These are phyloP conservation scores for Eupsittula cactorum DNA, from an alignment of 2,113 vertebrate species.

Conservation along the genomic window DNA sequence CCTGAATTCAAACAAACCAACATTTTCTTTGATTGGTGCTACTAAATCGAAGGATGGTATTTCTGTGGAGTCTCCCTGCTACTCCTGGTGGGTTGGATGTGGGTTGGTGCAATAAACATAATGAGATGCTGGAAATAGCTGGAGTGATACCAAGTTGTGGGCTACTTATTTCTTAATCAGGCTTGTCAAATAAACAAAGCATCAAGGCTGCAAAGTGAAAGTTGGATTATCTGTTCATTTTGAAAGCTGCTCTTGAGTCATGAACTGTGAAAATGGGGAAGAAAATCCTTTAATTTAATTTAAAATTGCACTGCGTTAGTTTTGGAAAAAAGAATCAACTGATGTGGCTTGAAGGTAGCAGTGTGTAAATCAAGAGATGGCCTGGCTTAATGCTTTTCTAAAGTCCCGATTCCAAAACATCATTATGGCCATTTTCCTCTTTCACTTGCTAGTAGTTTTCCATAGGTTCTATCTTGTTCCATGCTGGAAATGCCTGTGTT, in stretches of 20 bases:
- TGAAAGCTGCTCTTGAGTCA: not conserved
- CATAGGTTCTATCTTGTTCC: conserved; percentile 1
- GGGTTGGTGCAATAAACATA: conserved; percentile 12
- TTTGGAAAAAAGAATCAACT: not conserved
- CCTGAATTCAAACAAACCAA: conserved; percentile 44
- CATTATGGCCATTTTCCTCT: not conserved
- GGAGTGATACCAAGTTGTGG: not conserved
- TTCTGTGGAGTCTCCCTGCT: conserved; percentile 30
- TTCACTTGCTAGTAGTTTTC: conserved; percentile 9
- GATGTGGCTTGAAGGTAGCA: conserved; percentile 9
- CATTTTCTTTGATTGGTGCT: not conserved
- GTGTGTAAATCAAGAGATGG: conserved; percentile 7
- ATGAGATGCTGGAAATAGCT: conserved; percentile 26
- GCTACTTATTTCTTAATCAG: not conserved
- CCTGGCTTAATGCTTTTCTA: not conserved
- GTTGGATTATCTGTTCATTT: conserved; percentile 21
- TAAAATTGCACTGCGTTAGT: not conserved
- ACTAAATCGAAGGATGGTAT: not conserved
- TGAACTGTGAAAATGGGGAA: not conserved
- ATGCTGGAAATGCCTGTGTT: conserved; percentile 12
- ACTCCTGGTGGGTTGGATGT: conserved; percentile 8
- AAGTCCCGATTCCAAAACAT: not conserved
- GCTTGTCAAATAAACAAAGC: not conserved
- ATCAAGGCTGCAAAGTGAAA: not conserved
- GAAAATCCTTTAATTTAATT: not conserved